Conservation (phyloP, 37 sponge, comb jelly and placozoan genomes). For the Sycon ciliatum region DNA sequence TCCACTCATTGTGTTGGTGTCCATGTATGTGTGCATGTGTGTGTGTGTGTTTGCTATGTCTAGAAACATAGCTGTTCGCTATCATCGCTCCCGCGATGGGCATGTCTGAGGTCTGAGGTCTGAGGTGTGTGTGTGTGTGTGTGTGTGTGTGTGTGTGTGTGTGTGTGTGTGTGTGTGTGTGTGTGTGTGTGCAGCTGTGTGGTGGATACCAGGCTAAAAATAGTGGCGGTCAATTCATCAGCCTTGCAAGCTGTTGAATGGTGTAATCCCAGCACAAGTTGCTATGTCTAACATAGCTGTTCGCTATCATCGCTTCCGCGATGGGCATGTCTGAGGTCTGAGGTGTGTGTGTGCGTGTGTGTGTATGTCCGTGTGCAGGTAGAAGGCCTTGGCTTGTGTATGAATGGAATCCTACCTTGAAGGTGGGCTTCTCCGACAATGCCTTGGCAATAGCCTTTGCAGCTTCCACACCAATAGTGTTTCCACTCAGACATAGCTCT, state of each 20-base stretch:
- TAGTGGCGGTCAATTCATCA: no score
- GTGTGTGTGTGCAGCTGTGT: no score
- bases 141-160: background rate
- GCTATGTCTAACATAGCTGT: no score
- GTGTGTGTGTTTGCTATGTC: no score
- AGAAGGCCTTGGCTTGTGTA: background rate
- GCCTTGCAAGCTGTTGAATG: no score
- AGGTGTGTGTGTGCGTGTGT: background rate
- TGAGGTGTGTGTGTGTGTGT: background rate
- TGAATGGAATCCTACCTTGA: conserved; percentile 34
- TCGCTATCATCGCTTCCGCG: no score
- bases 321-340: no score
- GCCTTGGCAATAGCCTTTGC: conserved; percentile 70
- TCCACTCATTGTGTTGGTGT: background rate
- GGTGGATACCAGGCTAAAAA: no score
- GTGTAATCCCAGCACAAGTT: no score
- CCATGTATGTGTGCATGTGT: background rate
- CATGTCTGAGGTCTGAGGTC: no score
- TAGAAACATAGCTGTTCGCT: no score
- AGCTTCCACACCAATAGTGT: conserved; percentile 85
- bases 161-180: conserved; percentile 1
- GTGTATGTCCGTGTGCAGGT: background rate
- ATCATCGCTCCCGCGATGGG: no score
- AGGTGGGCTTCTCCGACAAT: conserved; percentile 38
- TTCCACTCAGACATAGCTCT: conserved; percentile 74